These are phyloP conservation scores for Lucifuga dentata DNA, from an alignment of 2,113 vertebrate species.

Conservation along the genomic window DNA sequence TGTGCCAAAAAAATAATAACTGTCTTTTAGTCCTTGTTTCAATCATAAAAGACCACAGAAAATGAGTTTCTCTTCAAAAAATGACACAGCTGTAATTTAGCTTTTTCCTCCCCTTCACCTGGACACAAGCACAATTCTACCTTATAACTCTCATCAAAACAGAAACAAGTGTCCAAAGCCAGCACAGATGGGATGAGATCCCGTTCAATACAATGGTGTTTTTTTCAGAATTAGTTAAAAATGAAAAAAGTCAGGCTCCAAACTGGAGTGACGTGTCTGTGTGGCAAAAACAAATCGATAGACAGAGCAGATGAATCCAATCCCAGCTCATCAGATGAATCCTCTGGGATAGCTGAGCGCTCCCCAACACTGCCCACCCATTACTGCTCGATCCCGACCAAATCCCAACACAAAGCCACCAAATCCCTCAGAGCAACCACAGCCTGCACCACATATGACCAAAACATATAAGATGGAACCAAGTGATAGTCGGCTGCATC, in stretches of 20 bases:
- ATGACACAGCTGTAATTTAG: conserved; percentile 25
- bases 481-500: conserved; percentile 12
- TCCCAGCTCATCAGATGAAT: conserved; percentile 76
- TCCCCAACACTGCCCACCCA: conserved; percentile 76
- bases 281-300: conserved; percentile 83
- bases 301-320: conserved; percentile 80
- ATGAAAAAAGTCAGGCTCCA: conserved; percentile 63
- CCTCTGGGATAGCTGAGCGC: conserved; percentile 68
- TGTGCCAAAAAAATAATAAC: background rate
- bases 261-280: conserved; percentile 59
- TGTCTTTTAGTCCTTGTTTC: conserved; percentile 11
- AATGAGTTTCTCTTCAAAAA: conserved; percentile 40
- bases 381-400: conserved; percentile 75
- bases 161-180: conserved; percentile 60
- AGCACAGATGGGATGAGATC: conserved; percentile 68
- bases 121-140: conserved; percentile 45
- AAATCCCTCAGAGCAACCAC: conserved; percentile 47
- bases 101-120: conserved; percentile 30
- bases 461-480: conserved; percentile 16
- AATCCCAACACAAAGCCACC: conserved; percentile 74
- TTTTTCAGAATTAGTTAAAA: conserved; percentile 73
- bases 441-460: background rate
- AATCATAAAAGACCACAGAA: conserved; percentile 31
- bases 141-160: conserved; percentile 70
- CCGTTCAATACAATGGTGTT: conserved; percentile 65